phyloP scores from a whole-genome alignment of 1,140 invertebrate species.

The Melitaea cinxia region DNA sequence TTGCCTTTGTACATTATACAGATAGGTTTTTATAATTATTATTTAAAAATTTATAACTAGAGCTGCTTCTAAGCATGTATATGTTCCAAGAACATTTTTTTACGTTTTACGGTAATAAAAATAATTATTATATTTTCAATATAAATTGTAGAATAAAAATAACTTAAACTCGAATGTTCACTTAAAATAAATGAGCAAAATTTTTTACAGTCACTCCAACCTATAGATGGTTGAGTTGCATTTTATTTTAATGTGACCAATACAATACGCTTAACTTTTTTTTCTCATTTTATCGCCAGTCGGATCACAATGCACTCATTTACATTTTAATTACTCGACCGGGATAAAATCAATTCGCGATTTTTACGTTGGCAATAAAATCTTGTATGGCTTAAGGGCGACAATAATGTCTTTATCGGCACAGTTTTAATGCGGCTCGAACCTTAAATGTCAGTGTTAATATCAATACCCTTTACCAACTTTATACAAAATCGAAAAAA shows the following conservation, averaged over 20 bases:
- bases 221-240: conserved; percentile 22
- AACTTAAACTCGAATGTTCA: neutral
- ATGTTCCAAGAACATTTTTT: too few species aligned
- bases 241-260: conserved; percentile 40
- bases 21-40: too few species aligned
- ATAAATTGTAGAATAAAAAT: neutral
- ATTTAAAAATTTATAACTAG: too few species aligned
- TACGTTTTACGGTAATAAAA: too few species aligned
- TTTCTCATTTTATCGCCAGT: conserved; percentile 44
- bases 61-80: too few species aligned
- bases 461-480: conserved; percentile 32
- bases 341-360: conserved; percentile 47
- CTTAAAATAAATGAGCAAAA: conserved; percentile 4
- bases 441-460: conserved; percentile 36
- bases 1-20: too few species aligned
- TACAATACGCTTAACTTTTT: conserved; percentile 40
- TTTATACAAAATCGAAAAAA: conserved; percentile 18
- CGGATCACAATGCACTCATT: conserved; percentile 58
- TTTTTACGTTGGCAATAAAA: conserved; percentile 28
- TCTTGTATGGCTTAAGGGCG: conserved; percentile 29
- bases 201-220: conserved; percentile 8
- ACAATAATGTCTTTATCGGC: conserved; percentile 35
- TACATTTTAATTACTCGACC: conserved; percentile 69
- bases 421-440: conserved; percentile 13
- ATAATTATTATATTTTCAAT: too few species aligned